Percentiles rank a stretch among this genome's conserved stretches.
phyloP scores from a whole-genome alignment of 2,888 invertebrate species.

The Drosophila nr. medialis region DNA sequence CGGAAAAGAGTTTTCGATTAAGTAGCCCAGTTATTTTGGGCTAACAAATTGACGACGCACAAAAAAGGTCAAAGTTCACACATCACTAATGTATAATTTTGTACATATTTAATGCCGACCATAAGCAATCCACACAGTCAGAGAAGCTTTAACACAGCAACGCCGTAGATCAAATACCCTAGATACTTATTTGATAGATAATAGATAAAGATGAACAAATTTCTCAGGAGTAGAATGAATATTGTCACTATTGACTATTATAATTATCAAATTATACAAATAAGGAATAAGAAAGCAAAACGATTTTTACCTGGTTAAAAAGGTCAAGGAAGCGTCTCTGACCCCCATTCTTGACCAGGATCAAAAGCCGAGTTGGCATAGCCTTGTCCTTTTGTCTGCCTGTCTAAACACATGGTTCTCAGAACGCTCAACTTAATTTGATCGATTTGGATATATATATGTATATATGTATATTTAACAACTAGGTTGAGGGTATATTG shows the following conservation, averaged over 20 bases:
- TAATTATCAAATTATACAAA: background rate
- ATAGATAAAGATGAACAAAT: background rate
- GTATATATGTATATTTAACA: no score
- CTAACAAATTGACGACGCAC: background rate
- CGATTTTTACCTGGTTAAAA: background rate
- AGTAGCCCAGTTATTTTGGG: background rate
- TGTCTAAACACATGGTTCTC: background rate
- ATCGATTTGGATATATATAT: no score
- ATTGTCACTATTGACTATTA: background rate
- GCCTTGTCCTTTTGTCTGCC: background rate
- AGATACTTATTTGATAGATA: background rate
- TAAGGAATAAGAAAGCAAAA: background rate
- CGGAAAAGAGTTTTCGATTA: conserved; percentile 10
- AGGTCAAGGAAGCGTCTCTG: background rate
- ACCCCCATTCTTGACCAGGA: background rate
- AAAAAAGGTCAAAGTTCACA: background rate
- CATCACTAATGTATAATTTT: background rate
- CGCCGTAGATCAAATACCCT: background rate
- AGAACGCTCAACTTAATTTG: no score
- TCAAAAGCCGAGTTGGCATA: background rate
- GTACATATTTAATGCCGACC: background rate
- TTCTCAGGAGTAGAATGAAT: background rate
- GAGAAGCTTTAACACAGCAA: background rate
- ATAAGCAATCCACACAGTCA: background rate
- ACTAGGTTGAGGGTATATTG: no score